A percentile compares a stretch with the other conserved stretches of the same genome.
These are phyloP conservation scores for Platysternon megacephalum DNA, from an alignment of 2,113 vertebrate genomes.

Conservation along the genomic window DNA sequence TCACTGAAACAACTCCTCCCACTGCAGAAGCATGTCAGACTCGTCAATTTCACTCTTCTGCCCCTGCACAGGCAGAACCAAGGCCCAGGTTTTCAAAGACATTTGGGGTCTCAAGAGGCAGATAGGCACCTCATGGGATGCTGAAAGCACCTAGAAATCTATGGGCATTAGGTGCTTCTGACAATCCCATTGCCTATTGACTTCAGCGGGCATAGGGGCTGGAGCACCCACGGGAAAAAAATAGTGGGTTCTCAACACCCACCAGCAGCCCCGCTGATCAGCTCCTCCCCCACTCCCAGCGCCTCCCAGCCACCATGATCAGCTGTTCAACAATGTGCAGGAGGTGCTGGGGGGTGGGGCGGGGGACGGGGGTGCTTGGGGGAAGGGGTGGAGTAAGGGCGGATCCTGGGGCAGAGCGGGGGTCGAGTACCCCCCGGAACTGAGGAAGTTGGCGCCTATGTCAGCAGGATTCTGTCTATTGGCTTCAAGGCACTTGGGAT, in stretches of 20 bases:
- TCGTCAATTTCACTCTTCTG: background rate
- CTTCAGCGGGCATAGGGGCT: background rate
- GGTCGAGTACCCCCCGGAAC: no score
- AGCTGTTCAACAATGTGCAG: no score
- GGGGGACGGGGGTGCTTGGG: no score
- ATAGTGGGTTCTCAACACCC: no score
- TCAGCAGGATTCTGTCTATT: background rate
- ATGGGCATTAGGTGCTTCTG: background rate
- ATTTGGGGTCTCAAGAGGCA: background rate
- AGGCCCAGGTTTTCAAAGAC: background rate
- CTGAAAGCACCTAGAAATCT: background rate
- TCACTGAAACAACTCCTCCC: background rate
- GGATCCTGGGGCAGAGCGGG: no score
- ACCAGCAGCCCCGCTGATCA: no score
- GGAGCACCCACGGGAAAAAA: no score
- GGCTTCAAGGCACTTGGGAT: background rate
- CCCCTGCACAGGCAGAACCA: background rate
- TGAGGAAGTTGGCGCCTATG: no score
- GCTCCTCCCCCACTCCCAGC: no score
- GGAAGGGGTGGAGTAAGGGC: no score
- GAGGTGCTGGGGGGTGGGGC: no score
- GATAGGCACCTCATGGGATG: background rate
- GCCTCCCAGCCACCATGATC: no score
- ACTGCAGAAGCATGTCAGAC: background rate
- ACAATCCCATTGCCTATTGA: background rate